phyloP scores from a whole-genome alignment of 2,888 invertebrate genomes.

The Tipula confusa region DNA sequence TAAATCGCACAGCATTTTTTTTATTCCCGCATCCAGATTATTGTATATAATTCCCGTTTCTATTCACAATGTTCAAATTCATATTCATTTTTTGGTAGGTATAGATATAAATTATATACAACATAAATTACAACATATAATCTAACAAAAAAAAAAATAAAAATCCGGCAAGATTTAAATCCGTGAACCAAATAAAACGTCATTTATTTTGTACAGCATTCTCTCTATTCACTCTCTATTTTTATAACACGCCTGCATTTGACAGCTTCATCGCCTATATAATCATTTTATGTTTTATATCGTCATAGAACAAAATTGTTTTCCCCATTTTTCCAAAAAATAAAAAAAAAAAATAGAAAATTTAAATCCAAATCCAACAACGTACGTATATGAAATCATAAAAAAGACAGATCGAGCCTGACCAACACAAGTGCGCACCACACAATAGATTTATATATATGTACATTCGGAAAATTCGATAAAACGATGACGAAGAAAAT shows the following conservation, averaged over 20 bases:
- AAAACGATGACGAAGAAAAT: not conserved
- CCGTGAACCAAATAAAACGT: conserved; percentile 30
- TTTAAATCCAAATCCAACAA: not conserved
- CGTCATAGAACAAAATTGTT: not conserved
- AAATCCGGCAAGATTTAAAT: conserved; percentile 25
- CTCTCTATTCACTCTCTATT: not conserved
- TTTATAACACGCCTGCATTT: conserved; percentile 31
- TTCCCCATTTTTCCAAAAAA: not conserved
- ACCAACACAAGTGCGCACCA: not conserved
- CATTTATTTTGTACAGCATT: conserved; percentile 28
- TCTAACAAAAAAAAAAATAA: conserved; percentile 6
- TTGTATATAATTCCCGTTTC: not conserved
- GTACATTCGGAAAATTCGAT: not conserved
- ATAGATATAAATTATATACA: not conserved
- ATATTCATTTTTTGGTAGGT: not conserved
- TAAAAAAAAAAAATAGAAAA: not conserved
- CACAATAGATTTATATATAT: not conserved
- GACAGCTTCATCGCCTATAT: conserved; percentile 35
- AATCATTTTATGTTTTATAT: conserved; percentile 33
- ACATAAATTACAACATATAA: not conserved
- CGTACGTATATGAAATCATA: not conserved
- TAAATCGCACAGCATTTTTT: not conserved
- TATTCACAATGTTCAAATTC: not conserved
- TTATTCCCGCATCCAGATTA: not conserved
- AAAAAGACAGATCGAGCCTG: not conserved